Evolutionary conservation across 1,140 invertebrate species (phyloP), one percentile per base, ranked within the genome.

Genomic region (Eriocheir sinensis): DNA sequence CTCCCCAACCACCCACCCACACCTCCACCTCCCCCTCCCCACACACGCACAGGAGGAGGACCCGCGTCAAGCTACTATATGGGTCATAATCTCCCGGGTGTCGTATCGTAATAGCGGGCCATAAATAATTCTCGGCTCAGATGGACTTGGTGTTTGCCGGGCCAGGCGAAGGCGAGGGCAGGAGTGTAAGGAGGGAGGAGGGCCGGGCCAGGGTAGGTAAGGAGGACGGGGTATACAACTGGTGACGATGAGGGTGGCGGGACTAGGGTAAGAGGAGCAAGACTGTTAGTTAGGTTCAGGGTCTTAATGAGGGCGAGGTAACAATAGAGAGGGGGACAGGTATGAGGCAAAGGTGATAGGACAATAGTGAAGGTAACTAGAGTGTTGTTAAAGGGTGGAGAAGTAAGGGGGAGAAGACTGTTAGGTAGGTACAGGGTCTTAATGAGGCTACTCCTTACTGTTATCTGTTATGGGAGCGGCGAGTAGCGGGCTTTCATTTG

Each of bases 71-170:
- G 38, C 48, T 91, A 53, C 30, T 91, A 91, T 91, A 91, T 91
- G 53, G 89, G 89, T 60, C 53, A 72, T 91, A 91, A 53, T 91
- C 89, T 91, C 89, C 27, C 36, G 89, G 89, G 89, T 72, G 89
- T 91, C 89, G 89, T 72, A 48, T 72, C 60, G 32, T 91, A 60
- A 91, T 91, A 72, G 41, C 53, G 17, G 27, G 41, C 89, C 89
- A 91, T 91, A 91, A 91, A 91, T 91, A 72, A 91, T 91, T 91
- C 89, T 36, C 30, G 3, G 30, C 34, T 85, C 81, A 38, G 34
- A 85, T 38, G 81, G 81, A 85, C 38, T 38, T 38, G 38, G 81
- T 85, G 4, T 85, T 85, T 41, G 38, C 38, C 21, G 38, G 38
- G 81, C 38, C 34, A 85, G 81, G 81, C 9, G 27, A 27, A 3